A percentile compares a stretch with the other conserved stretches of the same genome.
phyloP scores from a whole-genome alignment of 2,113 vertebrate species.

The Plectropomus leopardus region DNA sequence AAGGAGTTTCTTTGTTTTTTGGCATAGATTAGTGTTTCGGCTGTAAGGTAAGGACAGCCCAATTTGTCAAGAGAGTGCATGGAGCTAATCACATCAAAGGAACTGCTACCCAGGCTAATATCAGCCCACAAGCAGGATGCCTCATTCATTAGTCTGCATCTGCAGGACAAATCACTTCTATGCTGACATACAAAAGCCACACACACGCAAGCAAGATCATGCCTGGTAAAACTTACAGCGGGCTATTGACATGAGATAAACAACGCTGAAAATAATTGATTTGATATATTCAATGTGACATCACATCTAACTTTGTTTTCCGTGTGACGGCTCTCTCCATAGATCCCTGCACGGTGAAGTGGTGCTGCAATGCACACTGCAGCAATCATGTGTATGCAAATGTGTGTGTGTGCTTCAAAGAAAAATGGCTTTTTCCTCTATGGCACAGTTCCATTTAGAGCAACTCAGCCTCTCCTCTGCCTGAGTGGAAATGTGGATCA shows the following conservation, averaged over 20 bases:
- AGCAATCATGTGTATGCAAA: slow-evolving; percentile 63
- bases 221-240: slow-evolving; percentile 8
- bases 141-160: slow-evolving; percentile 81
- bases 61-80: slow-evolving; percentile 81
- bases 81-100: slow-evolving; percentile 84
- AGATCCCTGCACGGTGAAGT: slow-evolving; percentile 44
- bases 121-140: slow-evolving; percentile 75
- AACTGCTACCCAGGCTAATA: slow-evolving; percentile 79
- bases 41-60: slow-evolving; percentile 78
- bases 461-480: slow-evolving; percentile 31
- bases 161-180: slow-evolving; percentile 79
- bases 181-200: slow-evolving; percentile 67
- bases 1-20: slow-evolving; percentile 72
- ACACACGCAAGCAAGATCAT: slow-evolving; percentile 43
- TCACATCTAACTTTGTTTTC: slow-evolving; percentile 42
- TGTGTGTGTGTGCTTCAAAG: slow-evolving; percentile 54
- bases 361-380: slow-evolving; percentile 49
- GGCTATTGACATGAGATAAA: slow-evolving; percentile 42
- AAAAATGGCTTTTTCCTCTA: slow-evolving; percentile 51
- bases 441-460: slow-evolving; percentile 39
- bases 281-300: slow-evolving; percentile 38
- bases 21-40: slow-evolving; percentile 79
- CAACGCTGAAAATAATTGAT: slow-evolving; percentile 44
- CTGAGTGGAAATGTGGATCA: slow-evolving; percentile 50
- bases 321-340: not conserved